A percentile compares a stretch with the other conserved stretches of the same genome.
Evolutionary conservation across 2,888 invertebrate species (phyloP).

Genomic region (Lepidochitona cinerea): DNA sequence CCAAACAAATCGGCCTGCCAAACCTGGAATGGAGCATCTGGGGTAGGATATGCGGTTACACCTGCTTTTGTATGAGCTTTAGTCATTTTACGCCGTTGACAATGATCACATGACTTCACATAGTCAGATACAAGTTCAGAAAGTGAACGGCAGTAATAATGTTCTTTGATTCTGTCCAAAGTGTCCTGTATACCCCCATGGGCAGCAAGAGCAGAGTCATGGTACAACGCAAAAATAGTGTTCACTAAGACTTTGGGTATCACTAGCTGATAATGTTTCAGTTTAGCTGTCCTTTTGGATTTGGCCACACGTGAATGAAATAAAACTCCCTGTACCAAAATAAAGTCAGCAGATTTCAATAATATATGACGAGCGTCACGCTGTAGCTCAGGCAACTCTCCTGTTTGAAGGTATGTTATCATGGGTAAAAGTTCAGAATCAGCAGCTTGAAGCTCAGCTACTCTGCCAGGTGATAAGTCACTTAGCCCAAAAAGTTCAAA

Average conservation of each 20-base stretch:
- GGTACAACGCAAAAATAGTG: neutral
- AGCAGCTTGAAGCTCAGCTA: slow-evolving; percentile 12
- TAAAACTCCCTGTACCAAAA: slow-evolving; percentile 2
- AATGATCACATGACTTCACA: slow-evolving; percentile 11
- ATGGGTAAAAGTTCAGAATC: slow-evolving; percentile 18
- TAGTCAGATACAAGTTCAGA: neutral
- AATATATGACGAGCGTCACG: slow-evolving; percentile 17
- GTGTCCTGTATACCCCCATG: slow-evolving; percentile 16
- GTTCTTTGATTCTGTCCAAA: slow-evolving; percentile 13
- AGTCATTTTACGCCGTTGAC: slow-evolving; percentile 9
- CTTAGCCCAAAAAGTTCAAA: too few relatives aligned
- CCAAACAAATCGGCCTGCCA: neutral
- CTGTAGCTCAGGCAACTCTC: slow-evolving; percentile 23
- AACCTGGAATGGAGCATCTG: neutral
- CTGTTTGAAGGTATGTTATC: slow-evolving; percentile 16
- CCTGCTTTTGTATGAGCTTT: slow-evolving; percentile 5
- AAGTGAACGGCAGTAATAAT: slow-evolving; percentile 1
- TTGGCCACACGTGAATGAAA: slow-evolving; percentile 13
- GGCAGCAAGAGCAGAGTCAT: slow-evolving; percentile 11
- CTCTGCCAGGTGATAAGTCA: too few relatives aligned
- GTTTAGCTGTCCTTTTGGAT: slow-evolving; percentile 5
- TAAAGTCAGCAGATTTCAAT: neutral
- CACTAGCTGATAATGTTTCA: slow-evolving; percentile 14
- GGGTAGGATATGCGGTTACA: neutral
- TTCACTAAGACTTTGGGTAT: neutral